Base-by-base conservation (phyloP, 2,797 vertebrate genomes). In the Galaxias olidus region DNA sequence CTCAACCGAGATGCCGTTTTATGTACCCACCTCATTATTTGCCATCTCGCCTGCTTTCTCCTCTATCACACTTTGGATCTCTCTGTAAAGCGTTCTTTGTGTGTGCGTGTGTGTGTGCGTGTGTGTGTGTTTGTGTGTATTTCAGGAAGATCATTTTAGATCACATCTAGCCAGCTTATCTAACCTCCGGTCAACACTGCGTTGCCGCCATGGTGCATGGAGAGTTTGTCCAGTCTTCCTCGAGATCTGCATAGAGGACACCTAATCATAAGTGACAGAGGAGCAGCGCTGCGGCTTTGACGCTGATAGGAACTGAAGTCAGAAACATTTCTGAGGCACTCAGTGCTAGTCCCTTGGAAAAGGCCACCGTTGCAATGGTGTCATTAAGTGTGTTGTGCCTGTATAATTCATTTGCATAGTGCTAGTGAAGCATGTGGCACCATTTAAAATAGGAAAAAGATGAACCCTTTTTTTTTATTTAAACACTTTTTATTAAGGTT, bases 231-330 rank as follows among this genome's bases (percentile, higher is more conserved):
- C 72, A 66, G 74, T 74, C 73, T 84, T 84, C 76, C 82, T 59
- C 13, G 68, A 61, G 61, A 85, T 87, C 83, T 73, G 77, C 79
- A 70, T 65, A 65, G 81, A 87, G 85, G 86, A 83, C 77, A 80
- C 71, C 77, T 90, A 89, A 90, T 90, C 83, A 81, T 72, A 83
- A 83, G 83, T 89, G 90, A 90, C 89, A 84, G 71, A 11, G 71
- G 74, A 81, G 76, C 86, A 80, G 78, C 69, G 10, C 76, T 65
- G 80, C 77, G 71, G 65, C 76, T 81, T 82, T 91, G 90, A 91
- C 40, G 63, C 43, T 91, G 79, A 92, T 89, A 70, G 56, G 63
- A 53, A 47, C 46, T 87, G 89, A 92, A 87, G 85, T 83, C 81
- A 71, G 77, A 84, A 89, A 80, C 86, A 86, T 86, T 87, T 88